A percentile compares a stretch with the other conserved stretches of the same genome.
Conservation (phyloP, 2,888 invertebrate genomes). For the Xestia sexstrigata region DNA sequence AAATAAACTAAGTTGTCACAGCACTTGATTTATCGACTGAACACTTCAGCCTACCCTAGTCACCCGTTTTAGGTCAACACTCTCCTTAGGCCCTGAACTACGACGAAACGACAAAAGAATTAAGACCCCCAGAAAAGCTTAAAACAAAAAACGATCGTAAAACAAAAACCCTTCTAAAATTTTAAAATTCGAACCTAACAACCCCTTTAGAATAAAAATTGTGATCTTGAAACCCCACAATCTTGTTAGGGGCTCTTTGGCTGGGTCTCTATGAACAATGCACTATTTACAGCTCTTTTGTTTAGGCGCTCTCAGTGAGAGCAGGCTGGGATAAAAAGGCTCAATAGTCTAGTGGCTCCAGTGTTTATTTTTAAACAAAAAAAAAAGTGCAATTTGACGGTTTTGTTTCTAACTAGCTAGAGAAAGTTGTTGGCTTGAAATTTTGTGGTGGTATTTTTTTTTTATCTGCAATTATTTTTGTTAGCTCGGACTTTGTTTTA, state of each 20-base stretch:
- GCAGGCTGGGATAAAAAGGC: constrained; percentile 65
- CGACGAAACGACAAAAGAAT: constrained; percentile 13
- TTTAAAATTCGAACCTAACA: constrained; percentile 53
- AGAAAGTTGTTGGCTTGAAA: neutral
- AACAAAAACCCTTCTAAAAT: constrained; percentile 38
- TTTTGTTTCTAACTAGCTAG: constrained; percentile 32
- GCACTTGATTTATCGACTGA: constrained; percentile 2
- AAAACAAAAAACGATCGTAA: constrained; percentile 39
- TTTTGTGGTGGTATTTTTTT: constrained; percentile 10
- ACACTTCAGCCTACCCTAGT: neutral
- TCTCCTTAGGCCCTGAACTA: neutral
- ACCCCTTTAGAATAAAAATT: constrained; percentile 63
- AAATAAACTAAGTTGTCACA: constrained; percentile 5
- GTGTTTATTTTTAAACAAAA: constrained; percentile 60
- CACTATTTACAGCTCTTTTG: constrained; percentile 87
- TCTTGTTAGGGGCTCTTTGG: constrained; percentile 77
- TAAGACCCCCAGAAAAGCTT: constrained; percentile 20
- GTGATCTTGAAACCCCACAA: constrained; percentile 76
- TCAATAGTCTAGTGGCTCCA: constrained; percentile 65
- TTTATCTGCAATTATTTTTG: neutral
- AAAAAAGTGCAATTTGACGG: constrained; percentile 40
- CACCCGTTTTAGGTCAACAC: constrained; percentile 5
- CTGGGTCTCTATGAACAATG: constrained; percentile 80
- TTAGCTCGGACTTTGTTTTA: neutral
- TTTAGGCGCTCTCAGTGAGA: constrained; percentile 74